Base-by-base conservation (phyloP, 2,888 invertebrate genomes). In the Euspilapteryx auroguttella region DNA sequence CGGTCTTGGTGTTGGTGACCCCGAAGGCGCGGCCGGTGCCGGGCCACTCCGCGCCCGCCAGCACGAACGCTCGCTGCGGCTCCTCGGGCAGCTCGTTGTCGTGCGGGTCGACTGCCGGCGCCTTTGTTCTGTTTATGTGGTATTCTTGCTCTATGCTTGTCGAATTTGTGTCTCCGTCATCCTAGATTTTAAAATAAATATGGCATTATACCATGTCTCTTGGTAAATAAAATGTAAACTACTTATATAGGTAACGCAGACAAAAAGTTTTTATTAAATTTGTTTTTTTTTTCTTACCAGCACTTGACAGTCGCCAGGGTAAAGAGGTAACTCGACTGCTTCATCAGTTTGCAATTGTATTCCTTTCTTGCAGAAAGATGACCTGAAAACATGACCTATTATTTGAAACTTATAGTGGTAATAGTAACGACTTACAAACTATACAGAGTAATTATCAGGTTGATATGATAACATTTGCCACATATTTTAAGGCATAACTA, bases 321-420 rank as follows among this genome's bases (percentile, higher is more conserved):
- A 83, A 2, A 94, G 76, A 1, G 86, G 85, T 35, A 93, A 57
- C 29, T 83, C 82, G 1, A 88, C 79, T 0, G 89, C 80, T 30
- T 80, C 79, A 5, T 87, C 89, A 1, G 89, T 86, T 37, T 86
- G 80, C 14, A 94, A 61, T 29, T 84, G 80, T 15, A 91, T 65
- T 29, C 84, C 86, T 38, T 85, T 82, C 40, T 86, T 86, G 51
- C 93, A 94, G 32, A 89, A 81, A 1, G 93, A 92, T 32, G 87
- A 82, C 35, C 87, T 89, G 62, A 21, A 55, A 44, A 36, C 12
- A 25, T 32, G 32, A 36, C n/a, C n/a, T n/a, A n/a, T n/a, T n/a
- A n/a, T n/a, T n/a, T 9, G 11, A 9, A 12, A 14, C n/a, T 15
- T 5, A 11, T 8, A 15, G n/a, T n/a, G 5, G 13, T 27, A 9